Evolutionary conservation across 2,888 invertebrate genomes (phyloP), one percentile per base, ranked within the genome.

Genomic region (Eupithecia insigniata): DNA sequence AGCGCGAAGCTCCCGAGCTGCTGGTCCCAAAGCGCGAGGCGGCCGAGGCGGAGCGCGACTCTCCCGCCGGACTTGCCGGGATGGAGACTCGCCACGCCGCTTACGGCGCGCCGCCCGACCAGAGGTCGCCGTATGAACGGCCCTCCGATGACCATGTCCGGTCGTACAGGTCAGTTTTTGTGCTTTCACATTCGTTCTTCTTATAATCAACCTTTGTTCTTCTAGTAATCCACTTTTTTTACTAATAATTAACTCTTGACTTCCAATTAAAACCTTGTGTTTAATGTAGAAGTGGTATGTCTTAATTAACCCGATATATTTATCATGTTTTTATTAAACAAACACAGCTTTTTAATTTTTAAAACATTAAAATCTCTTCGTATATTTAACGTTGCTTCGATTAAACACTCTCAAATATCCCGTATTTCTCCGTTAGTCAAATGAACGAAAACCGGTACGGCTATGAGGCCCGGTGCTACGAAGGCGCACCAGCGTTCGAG

Each of bases 11-110:
- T 86, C 92, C 86, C 90, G 95, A 88, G 85, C 92, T 96, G 85
- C 91, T 96, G 80, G 95, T 96, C 79, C 96, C 96, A 18, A 97
- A 97, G 93, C 95, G 96, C 43, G 96, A 96, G 90, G 80, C 95
- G 94, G 80, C 91, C 90, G 94, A 93, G 88, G 90, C 92, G 92
- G 95, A 96, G 96, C 90, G 95, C 92, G 97, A 97, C 91, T 97
- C 97, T 76, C 80, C 97, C 92, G 62, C 72, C 67, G 67, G 60
- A 32, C 70, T 66, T 51, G 73, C 70, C 70, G 96, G 96, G 83
- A 96, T 97, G 96, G 97, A 97, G 86, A 95, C 96, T 88, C 94
- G 95, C 87, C 95, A 95, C 87, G 95, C 95, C 82, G 95, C 95
- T 78, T 96, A 96, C 88, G 96, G 95, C 80, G 96, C 96, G 88